Evolutionary conservation across 2,888 invertebrate species (phyloP).

Genomic region (Lasioglossum calceatum): DNA sequence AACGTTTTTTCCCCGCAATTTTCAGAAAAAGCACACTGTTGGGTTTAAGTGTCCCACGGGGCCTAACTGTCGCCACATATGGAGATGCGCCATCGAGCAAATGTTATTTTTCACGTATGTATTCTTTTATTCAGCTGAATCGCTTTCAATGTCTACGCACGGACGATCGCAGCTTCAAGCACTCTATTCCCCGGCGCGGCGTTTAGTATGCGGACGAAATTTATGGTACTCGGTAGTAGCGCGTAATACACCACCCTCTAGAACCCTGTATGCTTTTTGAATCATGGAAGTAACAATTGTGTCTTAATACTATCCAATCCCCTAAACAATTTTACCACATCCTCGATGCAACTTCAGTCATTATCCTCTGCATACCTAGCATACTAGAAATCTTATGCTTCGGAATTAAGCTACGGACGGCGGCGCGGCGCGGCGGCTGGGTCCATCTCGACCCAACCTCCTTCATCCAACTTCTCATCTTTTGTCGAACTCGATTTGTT

Average conservation of each 20-base stretch:
- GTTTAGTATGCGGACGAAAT: constrained; percentile 2
- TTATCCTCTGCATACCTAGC: background rate
- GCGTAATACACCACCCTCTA: background rate
- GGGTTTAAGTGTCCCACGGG: constrained; percentile 98
- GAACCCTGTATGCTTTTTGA: background rate
- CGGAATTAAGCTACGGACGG: constrained; percentile 1
- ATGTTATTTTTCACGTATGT: constrained; percentile 99
- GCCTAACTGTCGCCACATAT: constrained; percentile 96
- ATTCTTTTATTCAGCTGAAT: constrained; percentile 56
- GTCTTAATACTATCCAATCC: background rate
- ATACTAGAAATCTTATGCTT: background rate
- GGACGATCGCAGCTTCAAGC: constrained; percentile 31
- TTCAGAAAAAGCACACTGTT: constrained; percentile 96
- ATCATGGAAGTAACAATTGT: background rate
- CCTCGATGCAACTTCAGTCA: background rate
- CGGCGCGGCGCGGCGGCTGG: background rate
- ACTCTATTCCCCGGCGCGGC: constrained; percentile 5
- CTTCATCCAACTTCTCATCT: background rate
- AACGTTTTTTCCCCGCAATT: constrained; percentile 74
- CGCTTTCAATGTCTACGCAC: constrained; percentile 46
- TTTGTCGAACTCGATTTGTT: background rate
- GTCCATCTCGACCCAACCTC: background rate
- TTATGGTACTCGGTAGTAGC: background rate
- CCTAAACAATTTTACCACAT: background rate
- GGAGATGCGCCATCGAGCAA: constrained; percentile 99